phyloP scores from a whole-genome alignment of 2,888 invertebrate genomes.

The Lithophane socia region DNA sequence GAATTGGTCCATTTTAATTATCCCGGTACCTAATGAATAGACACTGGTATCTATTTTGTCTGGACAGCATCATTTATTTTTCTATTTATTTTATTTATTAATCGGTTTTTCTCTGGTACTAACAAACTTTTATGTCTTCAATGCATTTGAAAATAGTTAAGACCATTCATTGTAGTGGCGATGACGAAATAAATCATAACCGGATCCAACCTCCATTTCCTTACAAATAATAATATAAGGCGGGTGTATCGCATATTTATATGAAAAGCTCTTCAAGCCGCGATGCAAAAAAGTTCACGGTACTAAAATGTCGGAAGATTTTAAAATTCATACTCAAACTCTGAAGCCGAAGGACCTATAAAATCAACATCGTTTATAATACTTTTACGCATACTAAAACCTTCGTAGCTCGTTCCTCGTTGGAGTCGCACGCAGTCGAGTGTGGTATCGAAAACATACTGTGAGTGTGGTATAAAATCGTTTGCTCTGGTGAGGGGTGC shows the following conservation, averaged over 20 bases:
- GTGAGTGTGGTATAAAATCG: slow-evolving; percentile 57
- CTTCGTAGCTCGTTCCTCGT: slow-evolving; percentile 11
- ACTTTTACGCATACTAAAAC: slow-evolving; percentile 25
- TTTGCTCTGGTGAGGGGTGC: slow-evolving; percentile 54
- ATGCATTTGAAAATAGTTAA: not conserved
- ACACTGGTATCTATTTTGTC: not conserved
- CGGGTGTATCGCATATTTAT: not conserved
- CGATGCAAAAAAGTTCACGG: slow-evolving; percentile 27
- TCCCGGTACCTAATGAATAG: too few relatives aligned
- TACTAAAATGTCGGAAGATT: slow-evolving; percentile 1
- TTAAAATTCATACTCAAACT: slow-evolving; percentile 44
- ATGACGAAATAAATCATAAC: not conserved
- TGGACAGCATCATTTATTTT: not conserved
- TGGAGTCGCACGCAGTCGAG: slow-evolving; percentile 33
- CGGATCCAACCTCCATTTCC: not conserved
- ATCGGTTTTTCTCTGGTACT: not conserved
- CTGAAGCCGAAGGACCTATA: slow-evolving; percentile 1
- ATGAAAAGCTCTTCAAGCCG: slow-evolving; percentile 16
- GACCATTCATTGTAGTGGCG: too few relatives aligned
- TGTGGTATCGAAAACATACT: slow-evolving; percentile 52
- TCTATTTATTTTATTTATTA: too few relatives aligned
- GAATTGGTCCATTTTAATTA: not conserved
- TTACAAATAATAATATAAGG: not conserved
- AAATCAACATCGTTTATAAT: slow-evolving; percentile 31
- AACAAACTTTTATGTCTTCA: not conserved